phyloP scores from a whole-genome alignment of 2,113 vertebrate species.

The Sinocyclocheilus anophthalmus region DNA sequence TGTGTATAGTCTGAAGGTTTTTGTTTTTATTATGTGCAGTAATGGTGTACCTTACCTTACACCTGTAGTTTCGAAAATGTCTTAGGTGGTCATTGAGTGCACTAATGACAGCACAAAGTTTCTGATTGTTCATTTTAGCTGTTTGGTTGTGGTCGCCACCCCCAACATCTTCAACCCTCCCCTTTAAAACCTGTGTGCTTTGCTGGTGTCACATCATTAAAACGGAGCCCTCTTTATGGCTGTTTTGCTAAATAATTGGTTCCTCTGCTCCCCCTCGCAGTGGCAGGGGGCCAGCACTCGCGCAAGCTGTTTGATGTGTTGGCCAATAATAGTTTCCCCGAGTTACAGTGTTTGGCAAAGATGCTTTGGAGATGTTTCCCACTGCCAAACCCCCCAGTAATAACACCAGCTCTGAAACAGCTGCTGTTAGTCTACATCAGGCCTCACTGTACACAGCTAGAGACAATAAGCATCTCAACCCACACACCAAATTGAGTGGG shows the following conservation, averaged over 20 bases:
- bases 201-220: constrained; percentile 59
- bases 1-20: not conserved
- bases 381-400: constrained; percentile 47
- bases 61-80: not conserved
- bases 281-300: constrained; percentile 55
- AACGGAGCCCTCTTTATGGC: constrained; percentile 52
- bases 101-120: not conserved
- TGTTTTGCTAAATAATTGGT: constrained; percentile 66
- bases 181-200: constrained; percentile 48
- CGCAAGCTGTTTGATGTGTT: constrained; percentile 58
- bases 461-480: constrained; percentile 25
- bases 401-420: constrained; percentile 51
- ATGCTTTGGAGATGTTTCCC: constrained; percentile 38
- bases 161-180: not conserved
- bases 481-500: constrained; percentile 29
- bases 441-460: constrained; percentile 19
- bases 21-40: not conserved
- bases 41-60: not conserved
- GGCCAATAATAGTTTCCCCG: constrained; percentile 55
- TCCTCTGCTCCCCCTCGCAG: constrained; percentile 52
- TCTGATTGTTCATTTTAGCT: not conserved
- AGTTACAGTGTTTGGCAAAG: constrained; percentile 59
- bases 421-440: constrained; percentile 44
- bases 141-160: not conserved
- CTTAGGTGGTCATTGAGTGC: not conserved